Base-by-base conservation (phyloP, 1,140 invertebrate species). In the Anagrus nilaparvatae region DNA sequence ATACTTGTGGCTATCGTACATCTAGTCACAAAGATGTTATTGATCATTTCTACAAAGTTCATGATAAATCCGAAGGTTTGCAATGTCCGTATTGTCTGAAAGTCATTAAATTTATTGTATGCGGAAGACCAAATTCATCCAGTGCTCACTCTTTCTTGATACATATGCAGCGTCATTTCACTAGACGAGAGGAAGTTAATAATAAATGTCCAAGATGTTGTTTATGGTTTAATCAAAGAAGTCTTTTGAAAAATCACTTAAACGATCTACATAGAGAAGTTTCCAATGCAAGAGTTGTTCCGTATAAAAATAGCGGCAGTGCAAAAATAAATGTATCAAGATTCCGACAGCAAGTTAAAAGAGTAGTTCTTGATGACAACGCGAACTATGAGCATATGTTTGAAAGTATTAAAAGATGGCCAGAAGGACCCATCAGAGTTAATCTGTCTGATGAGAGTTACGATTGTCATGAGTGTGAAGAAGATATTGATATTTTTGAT, bases 51-150 rank as follows among this genome's bases (percentile, higher is more conserved):
- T 78, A 79, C 50, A 60, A 71, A 28, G 53, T 63, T 20, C 85
- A 87, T 54, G 67, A 73, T 19, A 71, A 72, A 42, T 70, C 72
- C 4, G 71, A 74, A 28, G 71, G 71, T 19, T 58, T 84, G 14
- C 76, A 81, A 49, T 87, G 84, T 55, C 82, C 82, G 5, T 78
- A 77, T 49, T 87, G 84, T 57, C 61, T 87, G 21, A 82, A 82
- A 63, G 73, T 79, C 41, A 56, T 54, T 55, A 40, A 40, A 2
- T 36, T 49, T n/a, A 13, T 38, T 5, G 10, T 12, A 0, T 9
- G 14, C 5, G 29, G 30, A 1, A 23, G 39, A 17, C 27, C 45
- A 6, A 63, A 48, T 20, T 41, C 53, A 1, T 51, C 60, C 3
- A 65, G 58, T 35, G 53, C 67, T 29, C 54, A 69, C 16, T 56